phyloP scores from a whole-genome alignment of 2,888 invertebrate genomes.

The Mystacides longicornis region DNA sequence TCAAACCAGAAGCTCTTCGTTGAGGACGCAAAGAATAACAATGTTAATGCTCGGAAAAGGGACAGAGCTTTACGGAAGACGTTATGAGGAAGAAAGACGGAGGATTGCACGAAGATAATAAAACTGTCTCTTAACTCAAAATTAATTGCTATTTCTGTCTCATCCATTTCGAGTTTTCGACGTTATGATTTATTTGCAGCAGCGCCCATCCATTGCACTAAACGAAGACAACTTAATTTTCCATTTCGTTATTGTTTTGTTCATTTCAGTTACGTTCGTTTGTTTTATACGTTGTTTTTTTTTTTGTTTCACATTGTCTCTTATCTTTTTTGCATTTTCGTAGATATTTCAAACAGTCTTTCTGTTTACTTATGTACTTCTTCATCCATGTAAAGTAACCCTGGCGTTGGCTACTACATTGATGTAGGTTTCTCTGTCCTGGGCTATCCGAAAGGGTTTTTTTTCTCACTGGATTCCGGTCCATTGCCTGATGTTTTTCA shows the following conservation, averaged over 20 bases:
- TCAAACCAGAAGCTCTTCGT: neutral
- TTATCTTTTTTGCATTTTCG: neutral
- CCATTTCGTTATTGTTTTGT: neutral
- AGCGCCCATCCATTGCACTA: conserved; percentile 3
- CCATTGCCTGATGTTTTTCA: too few species aligned
- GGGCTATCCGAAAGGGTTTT: too few species aligned
- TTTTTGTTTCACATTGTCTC: neutral
- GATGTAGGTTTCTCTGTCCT: too few species aligned
- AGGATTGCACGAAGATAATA: neutral
- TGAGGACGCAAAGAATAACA: neutral
- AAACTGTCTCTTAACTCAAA: conserved; percentile 18
- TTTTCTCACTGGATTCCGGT: too few species aligned
- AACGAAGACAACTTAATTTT: neutral
- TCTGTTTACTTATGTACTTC: too few species aligned
- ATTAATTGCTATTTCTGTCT: conserved; percentile 25
- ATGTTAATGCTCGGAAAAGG: neutral
- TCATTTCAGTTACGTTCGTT: neutral
- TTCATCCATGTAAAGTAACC: too few species aligned
- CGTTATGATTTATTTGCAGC: conserved; percentile 24
- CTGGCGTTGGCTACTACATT: too few species aligned
- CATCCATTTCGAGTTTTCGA: conserved; percentile 7
- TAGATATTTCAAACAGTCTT: too few species aligned
- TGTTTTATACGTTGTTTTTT: neutral
- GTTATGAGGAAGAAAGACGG: neutral
- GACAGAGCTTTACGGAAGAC: neutral